These are phyloP conservation scores for Garra rufa DNA, from an alignment of 2,113 vertebrate species.

Conservation along the genomic window DNA sequence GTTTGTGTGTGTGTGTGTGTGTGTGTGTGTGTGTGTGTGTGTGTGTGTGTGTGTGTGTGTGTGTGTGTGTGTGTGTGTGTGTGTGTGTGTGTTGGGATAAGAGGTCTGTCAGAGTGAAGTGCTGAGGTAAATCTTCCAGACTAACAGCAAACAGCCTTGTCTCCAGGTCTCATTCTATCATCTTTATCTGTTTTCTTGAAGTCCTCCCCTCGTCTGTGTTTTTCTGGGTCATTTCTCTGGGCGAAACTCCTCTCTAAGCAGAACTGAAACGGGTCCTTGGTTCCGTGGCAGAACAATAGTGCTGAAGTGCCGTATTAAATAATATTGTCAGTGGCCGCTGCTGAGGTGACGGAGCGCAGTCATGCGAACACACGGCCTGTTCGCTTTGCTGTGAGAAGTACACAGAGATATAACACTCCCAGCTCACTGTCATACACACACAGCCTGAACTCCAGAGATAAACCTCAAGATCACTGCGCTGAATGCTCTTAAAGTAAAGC, in stretches of 20 bases:
- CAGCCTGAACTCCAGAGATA: background rate
- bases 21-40: background rate
- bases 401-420: background rate
- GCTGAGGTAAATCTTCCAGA: slow-evolving; percentile 20
- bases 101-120: slow-evolving; percentile 26
- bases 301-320: background rate
- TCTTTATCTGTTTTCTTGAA: slow-evolving; percentile 22
- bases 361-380: background rate
- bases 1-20: background rate
- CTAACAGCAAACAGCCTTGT: slow-evolving; percentile 7
- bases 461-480: background rate
- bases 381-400: background rate
- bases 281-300: slow-evolving; percentile 10
- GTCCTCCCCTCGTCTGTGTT: background rate
- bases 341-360: background rate
- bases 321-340: background rate
- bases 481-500: background rate
- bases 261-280: slow-evolving; percentile 11
- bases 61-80: background rate
- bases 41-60: background rate
- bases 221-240: slow-evolving; percentile 25
- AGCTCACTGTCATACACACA: background rate
- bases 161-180: slow-evolving; percentile 23
- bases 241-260: background rate
- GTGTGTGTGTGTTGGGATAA: slow-evolving; percentile 13